Conservation (phyloP, 2,797 vertebrate species). For the Tragelaphus oryx region DNA sequence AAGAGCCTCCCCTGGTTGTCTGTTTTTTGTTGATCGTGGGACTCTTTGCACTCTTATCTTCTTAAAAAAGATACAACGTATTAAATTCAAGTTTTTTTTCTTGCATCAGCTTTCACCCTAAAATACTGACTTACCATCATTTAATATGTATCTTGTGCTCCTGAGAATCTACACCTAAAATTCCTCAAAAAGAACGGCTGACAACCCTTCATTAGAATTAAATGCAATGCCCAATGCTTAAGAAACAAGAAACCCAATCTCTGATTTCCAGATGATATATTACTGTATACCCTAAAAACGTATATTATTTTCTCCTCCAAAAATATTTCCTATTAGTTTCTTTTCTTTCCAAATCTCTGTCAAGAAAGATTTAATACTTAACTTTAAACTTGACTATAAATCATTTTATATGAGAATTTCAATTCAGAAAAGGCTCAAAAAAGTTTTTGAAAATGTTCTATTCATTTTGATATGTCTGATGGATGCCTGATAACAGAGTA, state of each 20-base stretch:
- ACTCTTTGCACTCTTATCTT: background rate
- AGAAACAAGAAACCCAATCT: background rate
- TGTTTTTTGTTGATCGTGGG: background rate
- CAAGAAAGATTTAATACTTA: constrained; percentile 50
- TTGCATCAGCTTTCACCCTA: background rate
- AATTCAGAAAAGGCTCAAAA: constrained; percentile 28
- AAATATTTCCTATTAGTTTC: constrained; percentile 38
- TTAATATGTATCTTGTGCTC: background rate
- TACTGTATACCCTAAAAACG: background rate
- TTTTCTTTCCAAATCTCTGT: constrained; percentile 48
- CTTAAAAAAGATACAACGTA: background rate
- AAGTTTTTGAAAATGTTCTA: constrained; percentile 34
- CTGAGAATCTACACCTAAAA: background rate
- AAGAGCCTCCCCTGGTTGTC: background rate
- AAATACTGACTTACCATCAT: background rate
- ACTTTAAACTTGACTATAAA: constrained; percentile 63
- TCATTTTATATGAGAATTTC: constrained; percentile 67
- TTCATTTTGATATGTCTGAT: constrained; percentile 36
- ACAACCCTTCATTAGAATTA: background rate
- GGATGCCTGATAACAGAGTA: constrained; percentile 25
- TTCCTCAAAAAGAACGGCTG: background rate
- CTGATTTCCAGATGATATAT: constrained; percentile 10
- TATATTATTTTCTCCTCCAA: background rate
- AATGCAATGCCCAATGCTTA: background rate
- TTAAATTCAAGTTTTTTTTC: background rate